Base-by-base conservation (phyloP, 2,888 invertebrate genomes). In the Tenthredo scrophulariae region DNA sequence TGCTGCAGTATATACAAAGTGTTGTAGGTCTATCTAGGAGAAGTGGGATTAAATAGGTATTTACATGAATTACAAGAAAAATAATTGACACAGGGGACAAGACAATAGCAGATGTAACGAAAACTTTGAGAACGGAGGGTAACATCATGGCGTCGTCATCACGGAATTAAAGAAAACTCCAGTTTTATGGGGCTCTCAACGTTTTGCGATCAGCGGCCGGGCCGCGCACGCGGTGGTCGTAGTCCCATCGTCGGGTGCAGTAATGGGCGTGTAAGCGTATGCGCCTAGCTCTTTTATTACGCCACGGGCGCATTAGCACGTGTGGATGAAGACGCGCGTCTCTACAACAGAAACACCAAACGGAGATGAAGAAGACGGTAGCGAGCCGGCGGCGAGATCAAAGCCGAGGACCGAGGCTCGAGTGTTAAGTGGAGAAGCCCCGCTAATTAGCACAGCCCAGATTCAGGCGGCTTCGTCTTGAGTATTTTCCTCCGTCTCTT, bases 391-490 rank as follows among this genome's bases (percentile, higher is more conserved):
- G 83, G 83, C 10, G 50, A 83, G 83, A 83, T 83, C 83, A 83
- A 83, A 83, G 83, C 65, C 43, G 65, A 46, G 33, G 43, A 70
- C 46, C 67, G 46, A 65, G 67, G 29, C 83, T 67, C 67, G 46
- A 83, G 83, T 83, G 83, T 83, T 83, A 83, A 83, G 83, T 83
- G 83, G 83, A 65, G 70, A 70, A 83, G 83, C 83, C 54, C 83
- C 83, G 83, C 83, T 83, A 83, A 83, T 83, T 83, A 83, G 83
- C 83, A 83, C 83, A 83, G 83, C 83, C 83, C 83, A 83, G 83
- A 83, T 83, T 83, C 83, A 46, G 83, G 83, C 70, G 70, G 80
- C 80, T 80, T 80, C 80, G 58, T 80, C 58, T 80, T 62, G 58
- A 77, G 58, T 80, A 62, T 83, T 33, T 46, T 33, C 46, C 83